phyloP scores from a whole-genome alignment of 92 coral and sea anemone genomes.

The Epizoanthus ramosus region DNA sequence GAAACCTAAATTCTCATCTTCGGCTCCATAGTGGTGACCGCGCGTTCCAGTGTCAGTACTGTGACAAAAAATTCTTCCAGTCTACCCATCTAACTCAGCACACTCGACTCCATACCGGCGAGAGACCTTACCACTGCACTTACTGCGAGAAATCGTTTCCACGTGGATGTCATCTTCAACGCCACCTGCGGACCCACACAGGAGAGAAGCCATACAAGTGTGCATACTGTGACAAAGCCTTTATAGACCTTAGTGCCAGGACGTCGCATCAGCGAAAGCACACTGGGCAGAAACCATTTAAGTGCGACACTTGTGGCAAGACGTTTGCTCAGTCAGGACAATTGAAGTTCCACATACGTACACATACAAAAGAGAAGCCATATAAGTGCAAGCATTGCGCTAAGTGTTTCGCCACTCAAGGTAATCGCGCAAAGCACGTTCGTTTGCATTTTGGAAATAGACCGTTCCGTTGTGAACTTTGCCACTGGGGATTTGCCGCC shows the following conservation, averaged over 20 bases:
- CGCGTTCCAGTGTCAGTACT: background rate
- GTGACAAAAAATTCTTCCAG: constrained; percentile 9
- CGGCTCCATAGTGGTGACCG: constrained; percentile 11
- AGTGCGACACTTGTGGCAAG: constrained; percentile 10
- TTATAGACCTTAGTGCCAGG: background rate
- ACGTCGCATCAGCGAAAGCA: background rate
- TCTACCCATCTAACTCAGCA: background rate
- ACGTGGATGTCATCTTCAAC: background rate
- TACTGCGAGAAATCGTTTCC: background rate
- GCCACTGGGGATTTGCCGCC: constrained; percentile 7
- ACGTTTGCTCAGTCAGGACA: background rate
- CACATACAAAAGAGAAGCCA: constrained; percentile 9
- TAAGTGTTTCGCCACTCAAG: background rate
- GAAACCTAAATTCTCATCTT: constrained; percentile 8
- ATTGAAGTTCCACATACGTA: constrained; percentile 2
- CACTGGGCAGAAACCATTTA: constrained; percentile 17
- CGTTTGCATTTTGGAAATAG: constrained; percentile 14
- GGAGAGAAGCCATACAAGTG: constrained; percentile 17
- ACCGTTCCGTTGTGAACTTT: constrained; percentile 14
- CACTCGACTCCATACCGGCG: background rate
- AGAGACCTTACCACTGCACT: background rate
- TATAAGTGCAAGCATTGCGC: background rate
- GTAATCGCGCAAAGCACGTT: background rate
- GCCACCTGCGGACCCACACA: constrained; percentile 6
- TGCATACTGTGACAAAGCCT: constrained; percentile 1